These are phyloP conservation scores for Goniozus legneri DNA, from an alignment of 1,140 invertebrate genomes.

Conservation along the genomic window DNA sequence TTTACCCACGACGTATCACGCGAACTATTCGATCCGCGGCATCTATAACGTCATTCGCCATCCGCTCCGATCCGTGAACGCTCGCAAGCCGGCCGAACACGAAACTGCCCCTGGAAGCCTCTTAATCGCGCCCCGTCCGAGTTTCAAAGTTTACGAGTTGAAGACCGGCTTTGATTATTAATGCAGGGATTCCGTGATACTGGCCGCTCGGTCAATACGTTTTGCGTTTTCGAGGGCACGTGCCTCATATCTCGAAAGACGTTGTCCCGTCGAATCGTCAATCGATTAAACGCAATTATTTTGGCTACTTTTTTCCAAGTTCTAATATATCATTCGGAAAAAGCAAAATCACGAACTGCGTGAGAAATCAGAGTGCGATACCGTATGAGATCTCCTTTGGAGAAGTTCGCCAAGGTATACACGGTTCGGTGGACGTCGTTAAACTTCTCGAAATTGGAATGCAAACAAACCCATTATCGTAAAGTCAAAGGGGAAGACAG, in stretches of 20 bases:
- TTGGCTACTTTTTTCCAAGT: too few relatives aligned
- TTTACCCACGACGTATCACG: conserved; percentile 1
- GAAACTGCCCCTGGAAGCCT: conserved; percentile 21
- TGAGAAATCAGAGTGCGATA: too few relatives aligned
- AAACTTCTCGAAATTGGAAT: conserved; percentile 47
- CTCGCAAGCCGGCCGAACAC: conserved; percentile 22
- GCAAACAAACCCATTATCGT: conserved; percentile 51
- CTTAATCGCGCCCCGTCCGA: conserved; percentile 28
- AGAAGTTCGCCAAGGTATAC: not conserved
- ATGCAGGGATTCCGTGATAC: conserved; percentile 25
- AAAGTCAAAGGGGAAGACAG: conserved; percentile 46
- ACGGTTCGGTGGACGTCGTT: conserved; percentile 29
- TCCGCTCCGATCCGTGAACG: not conserved
- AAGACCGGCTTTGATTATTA: conserved; percentile 25
- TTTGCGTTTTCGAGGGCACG: conserved; percentile 10
- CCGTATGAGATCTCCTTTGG: too few relatives aligned
- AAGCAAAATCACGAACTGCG: too few relatives aligned
- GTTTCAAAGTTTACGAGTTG: conserved; percentile 25
- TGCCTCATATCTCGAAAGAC: too few relatives aligned
- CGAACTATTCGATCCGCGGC: not conserved
- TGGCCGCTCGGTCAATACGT: conserved; percentile 17
- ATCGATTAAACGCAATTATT: too few relatives aligned
- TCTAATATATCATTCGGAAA: too few relatives aligned
- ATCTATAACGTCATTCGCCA: conserved; percentile 13
- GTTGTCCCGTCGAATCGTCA: too few relatives aligned